Evolutionary conservation across 2,888 invertebrate species (phyloP).

Genomic region (Athripsodes cinereus): DNA sequence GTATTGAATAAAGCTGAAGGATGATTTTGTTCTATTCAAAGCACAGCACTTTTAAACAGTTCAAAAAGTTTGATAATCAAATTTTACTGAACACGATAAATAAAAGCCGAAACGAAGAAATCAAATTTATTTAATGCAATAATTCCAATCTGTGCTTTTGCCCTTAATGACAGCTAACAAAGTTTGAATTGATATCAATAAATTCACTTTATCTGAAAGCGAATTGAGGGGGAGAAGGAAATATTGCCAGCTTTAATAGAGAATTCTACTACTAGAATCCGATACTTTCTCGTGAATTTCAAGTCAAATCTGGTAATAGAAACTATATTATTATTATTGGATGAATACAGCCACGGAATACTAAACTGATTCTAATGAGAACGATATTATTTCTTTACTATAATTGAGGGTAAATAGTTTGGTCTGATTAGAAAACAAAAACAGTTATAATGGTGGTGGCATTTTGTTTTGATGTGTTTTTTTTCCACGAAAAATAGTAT

Average conservation of each 20-base stretch:
- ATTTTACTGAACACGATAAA: constrained; percentile 1
- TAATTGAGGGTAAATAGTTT: too few relatives aligned
- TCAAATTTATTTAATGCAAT: constrained; percentile 7
- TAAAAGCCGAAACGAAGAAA: constrained; percentile 2
- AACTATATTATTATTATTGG: too few relatives aligned
- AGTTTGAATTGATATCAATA: constrained; percentile 5
- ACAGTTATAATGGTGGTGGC: too few relatives aligned
- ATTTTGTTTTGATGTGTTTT: too few relatives aligned
- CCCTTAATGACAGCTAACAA: neutral
- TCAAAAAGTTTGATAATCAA: neutral
- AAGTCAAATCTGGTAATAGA: too few relatives aligned
- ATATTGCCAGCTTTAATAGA: neutral
- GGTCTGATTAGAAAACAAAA: too few relatives aligned
- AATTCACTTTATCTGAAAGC: constrained; percentile 4
- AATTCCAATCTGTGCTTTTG: constrained; percentile 10
- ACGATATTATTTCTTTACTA: too few relatives aligned
- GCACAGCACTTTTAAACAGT: neutral
- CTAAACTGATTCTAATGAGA: too few relatives aligned
- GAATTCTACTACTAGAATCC: neutral
- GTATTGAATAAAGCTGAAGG: too few relatives aligned
- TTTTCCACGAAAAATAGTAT: too few relatives aligned
- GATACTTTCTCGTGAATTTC: neutral
- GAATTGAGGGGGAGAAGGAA: neutral
- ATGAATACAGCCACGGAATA: too few relatives aligned
- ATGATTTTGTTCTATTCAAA: too few relatives aligned